Conservation (phyloP, 2,113 vertebrate species). For the Hyperopisus bebe region DNA sequence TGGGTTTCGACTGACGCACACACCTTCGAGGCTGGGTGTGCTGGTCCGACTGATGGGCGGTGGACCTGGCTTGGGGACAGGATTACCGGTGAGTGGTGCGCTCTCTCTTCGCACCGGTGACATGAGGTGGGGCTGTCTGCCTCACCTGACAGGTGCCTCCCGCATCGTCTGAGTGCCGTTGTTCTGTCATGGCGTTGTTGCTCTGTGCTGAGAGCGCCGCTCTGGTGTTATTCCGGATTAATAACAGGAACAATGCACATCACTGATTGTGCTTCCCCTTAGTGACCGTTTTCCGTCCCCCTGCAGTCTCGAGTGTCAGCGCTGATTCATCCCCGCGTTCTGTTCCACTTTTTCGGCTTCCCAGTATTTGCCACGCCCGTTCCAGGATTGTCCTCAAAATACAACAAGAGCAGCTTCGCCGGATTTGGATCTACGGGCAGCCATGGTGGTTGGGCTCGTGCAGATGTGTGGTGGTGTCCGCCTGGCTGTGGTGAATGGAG, state of each 20-base stretch:
- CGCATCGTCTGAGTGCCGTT: background rate
- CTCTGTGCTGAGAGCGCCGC: background rate
- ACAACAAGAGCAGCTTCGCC: no score
- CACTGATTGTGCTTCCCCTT: background rate
- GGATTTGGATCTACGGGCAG: no score
- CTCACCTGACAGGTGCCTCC: background rate
- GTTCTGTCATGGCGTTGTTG: background rate
- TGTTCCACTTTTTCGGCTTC: background rate
- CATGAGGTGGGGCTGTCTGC: background rate
- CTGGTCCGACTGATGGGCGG: background rate
- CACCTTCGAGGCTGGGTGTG: background rate
- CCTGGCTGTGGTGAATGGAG: background rate
- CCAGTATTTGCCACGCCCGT: background rate
- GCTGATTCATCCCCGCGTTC: background rate
- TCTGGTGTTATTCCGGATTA: background rate
- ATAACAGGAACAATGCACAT: background rate
- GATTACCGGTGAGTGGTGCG: background rate
- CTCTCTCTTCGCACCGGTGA: background rate
- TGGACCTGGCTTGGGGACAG: background rate
- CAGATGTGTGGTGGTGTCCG: background rate
- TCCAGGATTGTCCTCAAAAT: background rate
- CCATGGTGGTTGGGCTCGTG: no score
- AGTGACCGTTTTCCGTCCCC: background rate
- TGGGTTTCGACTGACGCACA: background rate
- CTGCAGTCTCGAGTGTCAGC: background rate